Evolutionary conservation across 2,888 invertebrate species (phyloP), one percentile per base, ranked within the genome.

Genomic region (Morpho achilles): DNA sequence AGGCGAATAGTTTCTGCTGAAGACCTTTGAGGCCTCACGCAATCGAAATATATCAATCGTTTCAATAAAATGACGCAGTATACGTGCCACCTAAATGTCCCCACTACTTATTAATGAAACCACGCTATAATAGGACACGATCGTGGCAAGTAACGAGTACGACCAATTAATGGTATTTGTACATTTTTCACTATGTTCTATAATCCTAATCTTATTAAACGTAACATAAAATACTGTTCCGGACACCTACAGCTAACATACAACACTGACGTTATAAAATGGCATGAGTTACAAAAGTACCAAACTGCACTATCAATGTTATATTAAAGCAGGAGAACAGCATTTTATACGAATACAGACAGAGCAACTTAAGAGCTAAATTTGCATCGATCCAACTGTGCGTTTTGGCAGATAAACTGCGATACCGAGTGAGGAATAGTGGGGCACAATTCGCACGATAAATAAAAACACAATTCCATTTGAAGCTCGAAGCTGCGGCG

Each of bases 381-480:
- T 60, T 60, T 61, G 60, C 59, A 65, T 74, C 77, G 77, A 78
- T 79, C 75, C 78, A 72, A 79, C 77, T 76, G 75, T 74, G 79
- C 76, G 79, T 85, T 87, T 87, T 80, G 84, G 83, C 86, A 83
- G 86, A 87, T 85, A 84, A 83, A 85, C 82, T 83, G 85, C 82
- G 87, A 87, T 87, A 80, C 79, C 82, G 74, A 82, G 84, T 85
- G 85, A 85, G 83, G 82, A 86, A 90, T 89, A 88, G 82, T 77
- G 82, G 80, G 82, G 77, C 74, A 77, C 85, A 81, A 83, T 88
- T 89, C 87, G 86, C 85, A 87, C 88, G 87, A 89, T 89, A 90
- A 90, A 90, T 90, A 90, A 90, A 89, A 90, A 89, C 83, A 90
- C 87, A 88, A 89, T 90, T 88, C 89, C 87, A 88, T 88, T 88